Percentiles rank a stretch among this genome's conserved stretches.
These are phyloP conservation scores for Andrena flavipes DNA, from an alignment of 2,888 invertebrate genomes.

Conservation along the genomic window DNA sequence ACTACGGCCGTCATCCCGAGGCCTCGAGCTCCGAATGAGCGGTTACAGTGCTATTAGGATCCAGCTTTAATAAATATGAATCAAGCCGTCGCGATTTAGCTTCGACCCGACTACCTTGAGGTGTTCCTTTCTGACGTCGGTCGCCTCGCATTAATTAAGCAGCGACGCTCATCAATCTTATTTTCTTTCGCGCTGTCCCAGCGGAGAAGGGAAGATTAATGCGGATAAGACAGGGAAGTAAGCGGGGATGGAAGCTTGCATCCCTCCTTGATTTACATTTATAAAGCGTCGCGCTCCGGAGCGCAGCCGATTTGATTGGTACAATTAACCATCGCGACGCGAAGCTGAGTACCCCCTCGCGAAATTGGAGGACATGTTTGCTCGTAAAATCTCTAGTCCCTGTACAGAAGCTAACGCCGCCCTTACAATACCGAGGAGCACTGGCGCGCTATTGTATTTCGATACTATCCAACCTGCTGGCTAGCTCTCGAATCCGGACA, in stretches of 20 bases:
- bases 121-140: conserved; percentile 55
- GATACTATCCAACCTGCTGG: background rate
- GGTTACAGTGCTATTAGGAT: conserved; percentile 39
- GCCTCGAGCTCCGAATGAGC: conserved; percentile 6
- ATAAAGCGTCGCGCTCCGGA: conserved; percentile 37
- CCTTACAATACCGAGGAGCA: background rate
- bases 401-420: background rate
- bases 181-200: conserved; percentile 75
- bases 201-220: conserved; percentile 76
- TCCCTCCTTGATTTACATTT: conserved; percentile 61
- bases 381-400: background rate
- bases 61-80: conserved; percentile 52
- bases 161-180: conserved; percentile 79
- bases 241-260: conserved; percentile 26
- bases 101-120: conserved; percentile 42
- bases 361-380: background rate
- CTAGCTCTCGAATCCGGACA: background rate
- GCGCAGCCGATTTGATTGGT: conserved; percentile 16
- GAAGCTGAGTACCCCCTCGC: conserved; percentile 5
- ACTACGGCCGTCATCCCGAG: conserved; percentile 17
- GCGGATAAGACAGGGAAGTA: conserved; percentile 65
- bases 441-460: background rate
- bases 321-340: conserved; percentile 15
- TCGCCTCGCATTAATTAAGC: conserved; percentile 79
- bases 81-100: conserved; percentile 45